Conservation (phyloP, 1,140 invertebrate genomes). For the Formica exsecta region DNA sequence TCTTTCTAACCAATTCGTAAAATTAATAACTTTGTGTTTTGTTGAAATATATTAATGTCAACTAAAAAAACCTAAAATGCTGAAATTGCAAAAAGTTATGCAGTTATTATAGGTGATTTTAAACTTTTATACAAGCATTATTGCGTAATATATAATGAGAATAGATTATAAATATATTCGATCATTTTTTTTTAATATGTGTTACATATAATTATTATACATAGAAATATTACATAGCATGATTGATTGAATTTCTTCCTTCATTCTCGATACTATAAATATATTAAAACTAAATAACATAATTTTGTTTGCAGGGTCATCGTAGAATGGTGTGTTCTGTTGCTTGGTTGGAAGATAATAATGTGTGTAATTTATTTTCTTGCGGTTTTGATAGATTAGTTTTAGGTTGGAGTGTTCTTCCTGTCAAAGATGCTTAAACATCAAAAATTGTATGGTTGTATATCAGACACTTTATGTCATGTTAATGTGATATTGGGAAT, state of each 20-base stretch:
- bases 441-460: conserved; percentile 52
- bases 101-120: not conserved
- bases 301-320: conserved; percentile 91
- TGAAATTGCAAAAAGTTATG: not conserved
- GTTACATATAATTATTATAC: conserved; percentile 6
- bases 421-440: conserved; percentile 89
- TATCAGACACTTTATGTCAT: conserved; percentile 54
- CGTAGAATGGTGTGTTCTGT: conserved; percentile 97
- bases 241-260: conserved; percentile 34
- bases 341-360: conserved; percentile 95
- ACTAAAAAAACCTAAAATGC: not conserved
- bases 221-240: conserved; percentile 14
- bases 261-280: conserved; percentile 20
- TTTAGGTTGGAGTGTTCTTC: conserved; percentile 96
- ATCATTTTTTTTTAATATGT: no score
- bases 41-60: not conserved
- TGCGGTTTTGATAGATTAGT: conserved; percentile 98
- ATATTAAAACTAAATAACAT: not conserved
- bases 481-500: conserved; percentile 78
- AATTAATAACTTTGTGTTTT: not conserved
- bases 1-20: not conserved
- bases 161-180: not conserved
- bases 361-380: conserved; percentile 95
- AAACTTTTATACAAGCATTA: not conserved
- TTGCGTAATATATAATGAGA: not conserved